Conservation (phyloP, 1,140 invertebrate species). For the Anastatus disparis region DNA sequence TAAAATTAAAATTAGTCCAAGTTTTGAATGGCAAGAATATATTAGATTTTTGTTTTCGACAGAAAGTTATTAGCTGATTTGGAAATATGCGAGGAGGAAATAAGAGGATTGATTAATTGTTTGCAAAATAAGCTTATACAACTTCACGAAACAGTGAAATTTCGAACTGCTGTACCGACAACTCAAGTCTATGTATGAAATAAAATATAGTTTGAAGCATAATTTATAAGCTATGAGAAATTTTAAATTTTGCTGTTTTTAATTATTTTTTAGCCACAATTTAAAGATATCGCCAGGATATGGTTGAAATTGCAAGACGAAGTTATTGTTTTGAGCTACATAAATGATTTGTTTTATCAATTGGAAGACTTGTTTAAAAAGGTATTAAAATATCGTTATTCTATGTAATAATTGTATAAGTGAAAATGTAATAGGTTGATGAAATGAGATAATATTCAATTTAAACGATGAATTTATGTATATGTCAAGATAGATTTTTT, state of each 20-base stretch:
- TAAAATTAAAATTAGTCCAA: too few species aligned
- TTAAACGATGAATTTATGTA: too few species aligned
- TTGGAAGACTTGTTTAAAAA: constrained; percentile 65
- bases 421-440: too few species aligned
- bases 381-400: constrained; percentile 50
- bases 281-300: constrained; percentile 70
- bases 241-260: too few species aligned
- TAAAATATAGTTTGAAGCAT: too few species aligned
- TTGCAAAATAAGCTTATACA: constrained; percentile 65
- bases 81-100: constrained; percentile 64
- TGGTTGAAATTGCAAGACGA: constrained; percentile 75
- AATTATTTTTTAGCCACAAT: constrained; percentile 70
- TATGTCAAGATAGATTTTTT: too few species aligned
- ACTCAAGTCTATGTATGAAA: constrained; percentile 74
- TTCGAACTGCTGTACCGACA: constrained; percentile 72
- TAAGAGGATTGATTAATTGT: constrained; percentile 60
- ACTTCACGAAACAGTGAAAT: constrained; percentile 70
- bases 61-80: constrained; percentile 70
- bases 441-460: too few species aligned
- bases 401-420: too few species aligned
- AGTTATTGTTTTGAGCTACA: constrained; percentile 70
- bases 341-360: constrained; percentile 68
- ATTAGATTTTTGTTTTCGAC: too few species aligned
- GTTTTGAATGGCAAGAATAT: too few species aligned
- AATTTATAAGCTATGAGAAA: too few species aligned